Conservation (phyloP, 2,888 invertebrate species). For the Allophyes oxyacanthae region DNA sequence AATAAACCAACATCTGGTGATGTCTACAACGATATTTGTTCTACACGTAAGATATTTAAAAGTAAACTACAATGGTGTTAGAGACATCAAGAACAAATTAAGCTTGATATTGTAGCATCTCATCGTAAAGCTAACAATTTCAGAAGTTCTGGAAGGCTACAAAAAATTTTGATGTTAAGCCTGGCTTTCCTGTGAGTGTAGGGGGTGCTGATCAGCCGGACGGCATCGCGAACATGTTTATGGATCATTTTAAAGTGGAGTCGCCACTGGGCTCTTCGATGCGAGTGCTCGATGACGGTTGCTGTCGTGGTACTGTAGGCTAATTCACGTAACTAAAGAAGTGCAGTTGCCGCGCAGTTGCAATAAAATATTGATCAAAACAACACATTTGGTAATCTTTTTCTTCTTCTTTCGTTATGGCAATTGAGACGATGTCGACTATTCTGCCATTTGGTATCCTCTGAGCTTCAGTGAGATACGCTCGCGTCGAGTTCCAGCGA, state of each 20-base stretch:
- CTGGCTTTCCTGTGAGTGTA: conserved; percentile 4
- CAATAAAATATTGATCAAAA: no score
- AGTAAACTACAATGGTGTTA: neutral
- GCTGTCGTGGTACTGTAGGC: no score
- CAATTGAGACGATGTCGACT: no score
- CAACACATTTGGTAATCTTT: no score
- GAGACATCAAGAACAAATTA: conserved; percentile 1
- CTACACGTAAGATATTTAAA: conserved; percentile 2
- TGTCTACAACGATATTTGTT: neutral
- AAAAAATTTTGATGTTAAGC: neutral
- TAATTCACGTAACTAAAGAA: no score
- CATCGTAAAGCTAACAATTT: conserved; percentile 2
- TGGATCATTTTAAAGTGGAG: conserved; percentile 2
- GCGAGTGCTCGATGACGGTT: neutral
- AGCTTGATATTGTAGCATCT: conserved; percentile 4
- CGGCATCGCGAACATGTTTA: conserved; percentile 3
- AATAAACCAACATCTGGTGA: conserved; percentile 3
- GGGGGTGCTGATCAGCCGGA: conserved; percentile 4
- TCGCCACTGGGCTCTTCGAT: neutral
- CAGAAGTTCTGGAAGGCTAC: conserved; percentile 4
- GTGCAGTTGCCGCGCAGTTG: no score
- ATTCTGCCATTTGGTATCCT: no score
- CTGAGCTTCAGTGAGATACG: no score
- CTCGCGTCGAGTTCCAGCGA: no score
- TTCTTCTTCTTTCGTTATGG: no score